Evolutionary conservation across 2,113 vertebrate genomes (phyloP), one percentile per base, ranked within the genome.

Genomic region (Scalopus aquaticus): DNA sequence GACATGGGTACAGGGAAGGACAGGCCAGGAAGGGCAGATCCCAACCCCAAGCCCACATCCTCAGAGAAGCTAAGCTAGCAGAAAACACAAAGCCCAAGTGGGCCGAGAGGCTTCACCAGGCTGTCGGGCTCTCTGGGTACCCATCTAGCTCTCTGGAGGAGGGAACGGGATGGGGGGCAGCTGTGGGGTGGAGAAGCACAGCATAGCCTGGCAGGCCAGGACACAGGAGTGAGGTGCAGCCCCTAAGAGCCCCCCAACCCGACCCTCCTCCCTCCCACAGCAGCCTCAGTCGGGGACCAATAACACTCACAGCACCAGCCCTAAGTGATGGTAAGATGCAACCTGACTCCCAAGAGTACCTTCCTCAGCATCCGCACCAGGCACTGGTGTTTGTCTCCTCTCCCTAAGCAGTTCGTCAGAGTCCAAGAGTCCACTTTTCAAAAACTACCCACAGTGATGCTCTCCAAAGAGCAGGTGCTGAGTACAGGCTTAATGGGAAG

Each of bases 51-150:
- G 30, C 44, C n/a, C 67, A 67, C 32, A 30, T 4, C 60, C 49
- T 1, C 9, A 42, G 42, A 54, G 62, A 78, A 46, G 39, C 44
- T 20, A 56, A 17, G 39, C 37, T 30, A 70, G 51, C 39, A 78
- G 54, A 17, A 20, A n/a, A 70, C 32, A 37, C 19, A 56, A 46
- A 72, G 64, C 24, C 28, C 26, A n/a, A 5, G n/a, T 5, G 39
- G n/a, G n/a, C 58, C 28, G 15, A 46, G 39, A 51, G 22, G 28
- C 42, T 22, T 39, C 51, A 37, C 1, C 49, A 1, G 0, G 1
- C 0, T 0, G 28, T n/a, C 0, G 12, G 35, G 49, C 1, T 1
- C 2, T 17, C 49, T 32, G n/a, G 17, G 44, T 30, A 10, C 2
- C 46, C 56, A 58, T 17, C 15, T 9, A 13, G 17, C 22, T 7